phyloP scores from a whole-genome alignment of 2,113 vertebrate genomes.

The Columba janthina region DNA sequence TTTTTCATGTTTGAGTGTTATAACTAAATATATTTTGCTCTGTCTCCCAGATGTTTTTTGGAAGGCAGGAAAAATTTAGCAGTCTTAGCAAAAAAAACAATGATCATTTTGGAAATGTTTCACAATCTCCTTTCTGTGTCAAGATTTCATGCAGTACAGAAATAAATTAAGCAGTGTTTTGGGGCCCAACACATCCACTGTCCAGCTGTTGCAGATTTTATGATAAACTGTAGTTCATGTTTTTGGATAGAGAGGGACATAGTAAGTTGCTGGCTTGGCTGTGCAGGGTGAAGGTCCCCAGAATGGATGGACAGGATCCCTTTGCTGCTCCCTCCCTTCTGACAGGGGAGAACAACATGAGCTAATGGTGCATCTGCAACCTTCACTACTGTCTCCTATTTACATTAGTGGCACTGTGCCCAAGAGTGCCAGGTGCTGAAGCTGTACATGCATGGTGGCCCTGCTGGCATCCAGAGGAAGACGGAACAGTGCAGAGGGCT shows the following conservation, averaged over 20 bases:
- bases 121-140: not conserved
- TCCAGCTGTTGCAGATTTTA: constrained; percentile 24
- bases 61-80: constrained; percentile 39
- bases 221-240: not conserved
- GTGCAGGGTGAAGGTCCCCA: not conserved
- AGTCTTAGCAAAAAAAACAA: constrained; percentile 37
- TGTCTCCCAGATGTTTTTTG: constrained; percentile 59
- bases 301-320: not conserved
- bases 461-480: not conserved
- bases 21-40: constrained; percentile 38
- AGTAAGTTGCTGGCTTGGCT: not conserved
- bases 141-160: not conserved
- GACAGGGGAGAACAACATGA: not conserved
- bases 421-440: not conserved
- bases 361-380: not conserved
- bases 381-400: not conserved
- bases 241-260: not conserved
- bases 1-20: constrained; percentile 32
- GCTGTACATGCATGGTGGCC: rapidly evolving
- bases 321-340: not conserved
- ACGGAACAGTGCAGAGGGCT: not conserved
- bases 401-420: not conserved
- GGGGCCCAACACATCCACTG: not conserved
- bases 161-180: constrained; percentile 14
- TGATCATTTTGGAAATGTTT: constrained; percentile 27